Conservation (phyloP, 2,113 vertebrate species). For the Prunella fulvescens region DNA sequence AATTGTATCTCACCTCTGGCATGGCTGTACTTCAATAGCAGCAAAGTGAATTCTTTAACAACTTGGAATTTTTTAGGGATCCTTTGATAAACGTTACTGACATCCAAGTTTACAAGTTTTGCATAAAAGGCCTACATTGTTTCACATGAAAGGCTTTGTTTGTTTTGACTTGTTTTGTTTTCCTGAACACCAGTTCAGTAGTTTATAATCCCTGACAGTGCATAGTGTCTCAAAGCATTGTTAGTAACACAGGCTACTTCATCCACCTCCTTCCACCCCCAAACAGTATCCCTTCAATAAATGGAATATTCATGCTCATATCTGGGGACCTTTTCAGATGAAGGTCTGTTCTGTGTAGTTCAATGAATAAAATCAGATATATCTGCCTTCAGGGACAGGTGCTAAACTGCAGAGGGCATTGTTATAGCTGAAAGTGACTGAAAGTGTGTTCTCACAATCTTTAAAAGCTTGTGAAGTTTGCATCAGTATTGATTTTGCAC, state of each 20-base stretch:
- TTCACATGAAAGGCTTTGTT: neutral
- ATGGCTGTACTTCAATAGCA: neutral
- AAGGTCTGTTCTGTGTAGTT: neutral
- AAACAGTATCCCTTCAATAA: neutral
- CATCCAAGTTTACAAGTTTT: neutral
- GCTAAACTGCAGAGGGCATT: neutral
- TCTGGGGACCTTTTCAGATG: neutral
- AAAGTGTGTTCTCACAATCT: neutral
- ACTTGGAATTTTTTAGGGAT: neutral
- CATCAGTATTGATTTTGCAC: neutral
- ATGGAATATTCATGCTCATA: constrained; percentile 1
- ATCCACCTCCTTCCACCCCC: neutral
- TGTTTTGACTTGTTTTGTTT: neutral
- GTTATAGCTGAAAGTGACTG: neutral
- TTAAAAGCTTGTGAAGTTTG: neutral
- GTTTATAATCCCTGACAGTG: neutral
- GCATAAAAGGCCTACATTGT: neutral
- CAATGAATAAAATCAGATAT: neutral
- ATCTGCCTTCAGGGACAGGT: neutral
- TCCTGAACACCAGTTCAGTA: neutral
- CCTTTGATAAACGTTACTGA: neutral
- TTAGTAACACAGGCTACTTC: neutral
- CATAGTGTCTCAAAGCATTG: neutral
- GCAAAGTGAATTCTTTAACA: neutral
- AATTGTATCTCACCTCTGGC: neutral